Percentiles rank a stretch among this genome's conserved stretches.
Conservation (phyloP, 1,140 invertebrate species). For the Batillaria attramentaria region DNA sequence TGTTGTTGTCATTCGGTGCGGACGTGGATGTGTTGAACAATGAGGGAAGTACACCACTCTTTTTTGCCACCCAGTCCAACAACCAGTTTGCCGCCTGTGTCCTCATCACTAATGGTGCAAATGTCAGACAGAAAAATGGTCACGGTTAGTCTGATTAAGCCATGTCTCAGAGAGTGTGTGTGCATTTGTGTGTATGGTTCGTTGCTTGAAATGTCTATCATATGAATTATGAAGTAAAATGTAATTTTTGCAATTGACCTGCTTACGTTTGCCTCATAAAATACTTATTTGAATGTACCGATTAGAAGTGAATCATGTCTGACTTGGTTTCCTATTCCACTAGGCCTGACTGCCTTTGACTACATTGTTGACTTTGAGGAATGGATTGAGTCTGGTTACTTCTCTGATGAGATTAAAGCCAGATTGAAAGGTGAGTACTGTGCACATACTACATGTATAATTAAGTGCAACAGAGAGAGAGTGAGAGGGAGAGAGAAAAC, state of each 20-base stretch:
- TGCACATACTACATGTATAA: background rate
- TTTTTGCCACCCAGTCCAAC: conserved; percentile 65
- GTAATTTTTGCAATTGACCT: too few species aligned
- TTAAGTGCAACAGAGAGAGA: too few species aligned
- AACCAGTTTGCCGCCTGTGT: conserved; percentile 66
- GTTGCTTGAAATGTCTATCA: too few species aligned
- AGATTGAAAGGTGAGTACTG: conserved; percentile 66
- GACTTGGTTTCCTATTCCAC: conserved; percentile 28
- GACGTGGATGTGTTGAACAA: conserved; percentile 64
- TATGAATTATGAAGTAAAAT: too few species aligned
- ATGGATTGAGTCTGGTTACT: conserved; percentile 69
- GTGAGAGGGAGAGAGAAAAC: too few species aligned
- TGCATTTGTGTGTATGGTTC: background rate
- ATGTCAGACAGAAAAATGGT: conserved; percentile 63
- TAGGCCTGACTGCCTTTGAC: conserved; percentile 69
- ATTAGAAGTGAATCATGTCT: background rate
- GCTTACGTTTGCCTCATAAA: too few species aligned
- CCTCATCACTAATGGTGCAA: conserved; percentile 62
- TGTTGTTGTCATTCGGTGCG: conserved; percentile 60
- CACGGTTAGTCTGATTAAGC: conserved; percentile 57
- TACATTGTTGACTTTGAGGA: conserved; percentile 69
- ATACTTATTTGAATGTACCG: too few species aligned
- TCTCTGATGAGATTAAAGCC: conserved; percentile 66
- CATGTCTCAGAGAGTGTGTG: too few species aligned
- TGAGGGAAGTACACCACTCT: conserved; percentile 64